Base-by-base conservation (phyloP, 64 coral and sea anemone species). In the Actinia equina region DNA sequence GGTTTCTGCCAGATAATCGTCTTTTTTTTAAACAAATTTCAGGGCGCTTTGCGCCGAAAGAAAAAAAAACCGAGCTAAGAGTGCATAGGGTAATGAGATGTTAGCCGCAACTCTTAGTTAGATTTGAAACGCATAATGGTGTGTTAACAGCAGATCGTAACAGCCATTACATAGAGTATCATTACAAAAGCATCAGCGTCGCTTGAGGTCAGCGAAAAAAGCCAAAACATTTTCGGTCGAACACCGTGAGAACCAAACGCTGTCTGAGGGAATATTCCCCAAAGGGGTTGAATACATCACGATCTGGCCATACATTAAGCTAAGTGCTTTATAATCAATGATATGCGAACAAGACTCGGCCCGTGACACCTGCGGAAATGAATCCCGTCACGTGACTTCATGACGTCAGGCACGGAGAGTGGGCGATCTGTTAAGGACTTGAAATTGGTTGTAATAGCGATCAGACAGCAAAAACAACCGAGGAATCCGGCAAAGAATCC, bases 281-380 rank as follows among this genome's bases (percentile, higher is more conserved):
- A 11, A 37, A 41, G 69, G 69, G 26, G 9, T 30, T 30, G 26
- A 41, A 11, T 14, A 74, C 69, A 16, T 30, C 69, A 74, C 26
- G 23, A 26, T 30, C 26, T 15, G 10, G 69, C 69, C 26, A 41
- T 41, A 74, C 26, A 74, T 74, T 74, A 74, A 41, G 26, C 69
- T 74, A 74, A 74, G 69, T 74, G 69, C 25, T 74, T 14, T 13
- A 74, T 74, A 74, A 74, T 74, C 69, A 41, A 41, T 74, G 69
- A 74, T 74, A 41, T 74, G 69, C 37, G 69, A 15, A 74, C 69
- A 74, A 74, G 69, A 30, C 69, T 74, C 15, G 13, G 23, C n/a
- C 13, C 6, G 7, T 74, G 69, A 74, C 69, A 74, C 6, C 27
- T 13, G 69, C 69, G 69, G 69, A 74, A 74, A 74, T 74, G 69